Conservation (phyloP, 2,888 invertebrate species). For the Hylaea fasciaria region DNA sequence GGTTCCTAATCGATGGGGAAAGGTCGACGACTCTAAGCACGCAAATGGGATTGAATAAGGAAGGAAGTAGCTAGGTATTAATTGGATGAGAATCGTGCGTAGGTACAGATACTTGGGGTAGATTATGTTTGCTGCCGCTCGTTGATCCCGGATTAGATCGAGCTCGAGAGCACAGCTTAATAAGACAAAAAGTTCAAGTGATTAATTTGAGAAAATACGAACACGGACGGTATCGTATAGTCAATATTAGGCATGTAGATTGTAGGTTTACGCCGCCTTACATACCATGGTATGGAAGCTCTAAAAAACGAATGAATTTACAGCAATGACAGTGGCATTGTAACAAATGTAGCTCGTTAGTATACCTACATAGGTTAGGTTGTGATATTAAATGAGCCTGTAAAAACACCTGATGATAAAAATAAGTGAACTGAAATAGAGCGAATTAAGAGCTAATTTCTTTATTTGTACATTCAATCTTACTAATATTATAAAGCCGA, state of each 20-base stretch:
- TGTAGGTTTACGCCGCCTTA: too few relatives aligned
- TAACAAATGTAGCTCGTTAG: too few relatives aligned
- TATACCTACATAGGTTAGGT: too few relatives aligned
- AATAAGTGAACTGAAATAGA: too few relatives aligned
- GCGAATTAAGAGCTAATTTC: too few relatives aligned
- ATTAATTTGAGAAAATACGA: conserved; percentile 17
- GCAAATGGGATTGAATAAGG: conserved; percentile 38
- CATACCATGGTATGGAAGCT: too few relatives aligned
- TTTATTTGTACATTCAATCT: too few relatives aligned
- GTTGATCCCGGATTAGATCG: conserved; percentile 28
- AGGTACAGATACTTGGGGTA: conserved; percentile 28
- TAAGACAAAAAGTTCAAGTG: conserved; percentile 27
- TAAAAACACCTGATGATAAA: too few relatives aligned
- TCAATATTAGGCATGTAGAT: background rate
- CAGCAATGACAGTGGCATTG: too few relatives aligned
- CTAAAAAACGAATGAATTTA: too few relatives aligned
- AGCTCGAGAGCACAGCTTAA: conserved; percentile 21
- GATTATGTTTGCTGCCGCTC: conserved; percentile 26
- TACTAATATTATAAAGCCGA: too few relatives aligned
- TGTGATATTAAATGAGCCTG: too few relatives aligned
- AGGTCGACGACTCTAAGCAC: conserved; percentile 35
- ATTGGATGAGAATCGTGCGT: conserved; percentile 41
- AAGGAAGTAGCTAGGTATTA: conserved; percentile 36
- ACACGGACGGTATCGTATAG: background rate
- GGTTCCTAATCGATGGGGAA: conserved; percentile 33